These are phyloP conservation scores for Tauraco hartlaubi DNA, from an alignment of 2,797 vertebrate species.

Conservation along the genomic window DNA sequence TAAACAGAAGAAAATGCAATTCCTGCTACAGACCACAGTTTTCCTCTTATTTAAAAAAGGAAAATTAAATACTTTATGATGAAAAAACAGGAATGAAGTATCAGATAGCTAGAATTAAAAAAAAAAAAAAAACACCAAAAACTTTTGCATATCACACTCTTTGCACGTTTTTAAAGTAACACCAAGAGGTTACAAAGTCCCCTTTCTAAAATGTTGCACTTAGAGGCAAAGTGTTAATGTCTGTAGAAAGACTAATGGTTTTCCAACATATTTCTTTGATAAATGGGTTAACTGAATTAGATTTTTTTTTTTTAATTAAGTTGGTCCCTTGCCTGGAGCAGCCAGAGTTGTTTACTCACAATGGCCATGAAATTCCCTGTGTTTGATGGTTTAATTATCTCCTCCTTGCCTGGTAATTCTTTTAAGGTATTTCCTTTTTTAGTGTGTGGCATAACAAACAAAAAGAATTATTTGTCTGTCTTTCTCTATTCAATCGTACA, in stretches of 20 bases:
- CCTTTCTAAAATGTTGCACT: background rate
- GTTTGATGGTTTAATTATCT: conserved; percentile 53
- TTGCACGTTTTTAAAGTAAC: background rate
- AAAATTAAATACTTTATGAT: background rate
- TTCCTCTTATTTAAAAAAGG: background rate
- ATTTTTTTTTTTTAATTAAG: conserved; percentile 29
- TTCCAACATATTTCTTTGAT: background rate
- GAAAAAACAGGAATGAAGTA: background rate
- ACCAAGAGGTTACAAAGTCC: background rate
- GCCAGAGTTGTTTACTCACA: conserved; percentile 33
- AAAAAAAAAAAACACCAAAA: background rate
- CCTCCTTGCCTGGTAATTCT: conserved; percentile 29
- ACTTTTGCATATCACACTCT: background rate
- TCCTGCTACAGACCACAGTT: background rate
- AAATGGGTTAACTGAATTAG: conserved; percentile 22
- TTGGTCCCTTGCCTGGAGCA: conserved; percentile 38
- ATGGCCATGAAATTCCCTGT: background rate
- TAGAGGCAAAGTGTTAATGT: background rate
- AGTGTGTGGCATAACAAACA: background rate
- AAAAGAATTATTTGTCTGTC: background rate
- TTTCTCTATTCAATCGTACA: background rate
- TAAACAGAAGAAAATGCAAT: background rate
- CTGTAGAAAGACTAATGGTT: background rate
- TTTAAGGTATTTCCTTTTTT: background rate
- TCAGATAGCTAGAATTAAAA: background rate